Evolutionary conservation across 2,113 vertebrate species (phyloP).

Genomic region (Amphiprion ocellaris): DNA sequence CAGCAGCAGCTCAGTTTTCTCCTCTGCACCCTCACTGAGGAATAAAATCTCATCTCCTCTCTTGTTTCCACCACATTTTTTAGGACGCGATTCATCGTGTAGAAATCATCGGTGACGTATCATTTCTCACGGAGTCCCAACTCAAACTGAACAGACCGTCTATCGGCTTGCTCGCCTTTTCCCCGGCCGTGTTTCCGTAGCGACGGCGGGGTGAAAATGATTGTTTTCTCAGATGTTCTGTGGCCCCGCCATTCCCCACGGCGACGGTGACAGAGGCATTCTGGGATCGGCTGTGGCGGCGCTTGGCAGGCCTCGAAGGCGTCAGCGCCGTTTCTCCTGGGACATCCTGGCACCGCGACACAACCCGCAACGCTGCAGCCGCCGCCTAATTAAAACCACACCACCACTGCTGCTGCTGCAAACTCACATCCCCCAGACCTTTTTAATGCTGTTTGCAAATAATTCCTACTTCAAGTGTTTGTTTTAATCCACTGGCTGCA

Average conservation of each 20-base stretch:
- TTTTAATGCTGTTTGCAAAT: conserved; percentile 41
- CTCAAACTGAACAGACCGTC: neutral
- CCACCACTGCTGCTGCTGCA: conserved; percentile 45
- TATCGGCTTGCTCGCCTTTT: conserved; percentile 24
- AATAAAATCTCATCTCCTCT: neutral
- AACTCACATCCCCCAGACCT: conserved; percentile 31
- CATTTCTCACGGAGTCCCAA: conserved; percentile 26
- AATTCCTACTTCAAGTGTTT: conserved; percentile 50
- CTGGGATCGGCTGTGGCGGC: conserved; percentile 77
- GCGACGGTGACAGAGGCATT: conserved; percentile 83
- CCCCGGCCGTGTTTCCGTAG: conserved; percentile 45
- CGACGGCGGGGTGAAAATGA: conserved; percentile 64
- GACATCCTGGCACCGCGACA: conserved; percentile 81
- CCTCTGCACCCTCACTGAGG: too few relatives aligned
- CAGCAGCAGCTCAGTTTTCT: too few relatives aligned
- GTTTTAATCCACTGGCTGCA: conserved; percentile 39
- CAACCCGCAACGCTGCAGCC: conserved; percentile 80
- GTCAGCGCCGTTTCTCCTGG: conserved; percentile 83
- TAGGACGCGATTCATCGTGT: conserved; percentile 4
- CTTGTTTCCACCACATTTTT: neutral
- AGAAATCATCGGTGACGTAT: conserved; percentile 46
- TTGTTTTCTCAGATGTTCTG: conserved; percentile 89
- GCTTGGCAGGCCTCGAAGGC: conserved; percentile 84
- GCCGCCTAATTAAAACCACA: conserved; percentile 80
- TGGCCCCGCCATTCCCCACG: conserved; percentile 74